Evolutionary conservation across 2,113 vertebrate genomes (phyloP), one percentile per base, ranked within the genome.

Genomic region (Grammomys surdaster): DNA sequence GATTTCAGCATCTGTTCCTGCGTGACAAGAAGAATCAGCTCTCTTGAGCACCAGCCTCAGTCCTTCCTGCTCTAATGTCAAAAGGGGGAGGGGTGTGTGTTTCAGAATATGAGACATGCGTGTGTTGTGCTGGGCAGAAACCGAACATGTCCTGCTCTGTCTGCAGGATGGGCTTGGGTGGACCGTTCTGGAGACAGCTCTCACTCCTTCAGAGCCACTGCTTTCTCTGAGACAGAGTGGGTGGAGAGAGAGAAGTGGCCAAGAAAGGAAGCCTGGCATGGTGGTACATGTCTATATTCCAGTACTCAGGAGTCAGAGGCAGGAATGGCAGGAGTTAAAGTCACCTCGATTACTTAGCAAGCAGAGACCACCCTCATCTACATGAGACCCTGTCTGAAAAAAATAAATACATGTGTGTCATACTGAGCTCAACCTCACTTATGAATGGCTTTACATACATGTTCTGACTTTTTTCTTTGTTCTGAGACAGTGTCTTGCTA

Each of bases 31-130:
- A 95, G 96, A 93, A 93, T 90, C 88, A 92, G 90, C 96, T 96
- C 92, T 94, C 65, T 88, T 70, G 82, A 93, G 87, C 75, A 90
- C 89, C 84, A 92, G 90, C 63, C 84, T 76, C 86, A 16, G 16
- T 96, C 95, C 63, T 94, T 98, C 94, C 94, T 93, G 89, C 92
- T 96, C 58, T 84, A 95, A 97, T 97, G 96, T 97, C 96, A 95
- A 73, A 92, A 86, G 88, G 92, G 80, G 97, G 96, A 93, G 96
- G 95, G 88, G 70, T 96, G 88, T 67, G 19, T 84, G 87, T 12
- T 73, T 56, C 87, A 58, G 58, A 95, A 7, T 80, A 24, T 31
- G 81, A 92, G 89, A 85, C 3, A 0, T 3, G 77, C 72, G 51
- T 63, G 78, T 60, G 75, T 84, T 58, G 72, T 58, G 78, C 82